Conservation (phyloP, 2,888 invertebrate genomes). For the Drosophila eohydei region DNA sequence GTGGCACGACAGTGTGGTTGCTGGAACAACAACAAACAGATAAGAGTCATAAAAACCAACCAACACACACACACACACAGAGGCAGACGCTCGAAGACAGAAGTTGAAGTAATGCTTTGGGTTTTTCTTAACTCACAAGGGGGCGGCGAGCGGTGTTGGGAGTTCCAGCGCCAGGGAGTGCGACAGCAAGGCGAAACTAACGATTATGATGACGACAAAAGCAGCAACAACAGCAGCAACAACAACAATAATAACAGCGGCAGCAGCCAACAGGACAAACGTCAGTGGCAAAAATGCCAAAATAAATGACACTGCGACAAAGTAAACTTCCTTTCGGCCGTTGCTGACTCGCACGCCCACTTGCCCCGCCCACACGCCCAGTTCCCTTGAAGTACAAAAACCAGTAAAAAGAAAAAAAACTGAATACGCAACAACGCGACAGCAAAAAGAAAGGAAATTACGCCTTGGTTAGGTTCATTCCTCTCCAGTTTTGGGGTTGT, state of each 20-base stretch:
- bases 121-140: constrained; percentile 40
- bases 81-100: constrained; percentile 9
- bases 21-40: constrained; percentile 56
- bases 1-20: constrained; percentile 31
- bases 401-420: neutral
- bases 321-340: constrained; percentile 66
- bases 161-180: constrained; percentile 29
- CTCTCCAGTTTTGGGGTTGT: constrained; percentile 44
- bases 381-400: constrained; percentile 16
- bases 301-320: constrained; percentile 78
- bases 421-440: constrained; percentile 19
- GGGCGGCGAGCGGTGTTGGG: constrained; percentile 1
- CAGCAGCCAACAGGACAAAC: constrained; percentile 28
- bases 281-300: constrained; percentile 69
- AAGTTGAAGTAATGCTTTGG: constrained; percentile 33
- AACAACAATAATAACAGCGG: constrained; percentile 17
- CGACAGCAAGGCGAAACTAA: constrained; percentile 58
- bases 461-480: constrained; percentile 52
- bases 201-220: constrained; percentile 74
- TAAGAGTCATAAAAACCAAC: constrained; percentile 75
- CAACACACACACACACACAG: constrained; percentile 29
- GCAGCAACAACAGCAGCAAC: constrained; percentile 25
- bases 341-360: constrained; percentile 29
- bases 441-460: constrained; percentile 60
- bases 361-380: constrained; percentile 20